Conservation (phyloP, 2,888 invertebrate genomes). For the Xestia c-nigrum region DNA sequence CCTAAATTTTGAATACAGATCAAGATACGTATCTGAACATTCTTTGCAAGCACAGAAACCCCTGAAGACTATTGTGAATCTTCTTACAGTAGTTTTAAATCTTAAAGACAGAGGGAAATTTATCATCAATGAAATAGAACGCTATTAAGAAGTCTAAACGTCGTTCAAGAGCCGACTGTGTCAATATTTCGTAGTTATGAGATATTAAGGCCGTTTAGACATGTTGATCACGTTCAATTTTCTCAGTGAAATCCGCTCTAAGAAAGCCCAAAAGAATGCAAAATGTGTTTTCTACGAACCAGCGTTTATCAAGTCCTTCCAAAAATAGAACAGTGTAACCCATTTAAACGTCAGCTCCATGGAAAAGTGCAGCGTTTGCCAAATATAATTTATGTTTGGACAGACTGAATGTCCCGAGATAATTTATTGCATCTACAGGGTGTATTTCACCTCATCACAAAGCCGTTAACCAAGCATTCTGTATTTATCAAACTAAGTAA, state of each 20-base stretch:
- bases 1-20: not conserved
- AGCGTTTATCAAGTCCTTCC: slow-evolving; percentile 28
- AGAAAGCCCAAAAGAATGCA: slow-evolving; percentile 7
- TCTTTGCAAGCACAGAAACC: not conserved
- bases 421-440: slow-evolving; percentile 37
- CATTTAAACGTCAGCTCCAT: slow-evolving; percentile 47
- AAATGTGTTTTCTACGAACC: slow-evolving; percentile 8
- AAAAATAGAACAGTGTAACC: slow-evolving; percentile 63
- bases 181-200: not conserved
- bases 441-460: too few relatives aligned
- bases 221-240: not conserved
- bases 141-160: not conserved
- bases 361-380: slow-evolving; percentile 61
- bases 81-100: not conserved
- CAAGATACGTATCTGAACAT: not conserved
- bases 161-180: not conserved
- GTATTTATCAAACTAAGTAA: too few relatives aligned
- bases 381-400: slow-evolving; percentile 59
- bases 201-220: not conserved
- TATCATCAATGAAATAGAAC: not conserved
- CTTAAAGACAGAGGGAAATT: not conserved
- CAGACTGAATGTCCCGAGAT: slow-evolving; percentile 14
- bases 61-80: not conserved
- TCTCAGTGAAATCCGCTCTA: not conserved
- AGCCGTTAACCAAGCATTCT: too few relatives aligned